These are phyloP conservation scores for Hypsibius dujardini DNA, from an alignment of 1,140 invertebrate species.

Conservation along the genomic window DNA sequence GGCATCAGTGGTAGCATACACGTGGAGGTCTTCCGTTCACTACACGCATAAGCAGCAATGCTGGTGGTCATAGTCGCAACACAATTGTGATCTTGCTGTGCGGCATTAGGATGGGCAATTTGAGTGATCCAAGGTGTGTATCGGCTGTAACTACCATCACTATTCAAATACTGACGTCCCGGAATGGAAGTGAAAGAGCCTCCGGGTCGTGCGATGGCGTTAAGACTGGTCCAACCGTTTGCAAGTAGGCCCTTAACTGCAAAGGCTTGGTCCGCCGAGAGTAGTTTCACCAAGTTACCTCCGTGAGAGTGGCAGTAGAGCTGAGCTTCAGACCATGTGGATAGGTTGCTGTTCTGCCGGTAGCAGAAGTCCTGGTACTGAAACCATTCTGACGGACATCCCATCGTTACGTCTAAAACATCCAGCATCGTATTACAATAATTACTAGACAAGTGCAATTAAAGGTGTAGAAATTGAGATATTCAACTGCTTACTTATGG, in stretches of 20 bases:
- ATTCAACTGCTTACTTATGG: too few relatives aligned
- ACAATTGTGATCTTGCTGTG: neutral
- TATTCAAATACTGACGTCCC: too few relatives aligned
- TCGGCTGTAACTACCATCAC: too few relatives aligned
- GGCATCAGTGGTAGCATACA: neutral
- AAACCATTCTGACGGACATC: neutral
- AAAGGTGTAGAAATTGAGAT: too few relatives aligned
- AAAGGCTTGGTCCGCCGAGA: too few relatives aligned
- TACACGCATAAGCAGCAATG: neutral
- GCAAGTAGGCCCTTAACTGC: too few relatives aligned
- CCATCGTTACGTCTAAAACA: conserved; percentile 1
- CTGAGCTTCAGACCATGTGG: neutral
- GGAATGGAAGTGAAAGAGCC: too few relatives aligned
- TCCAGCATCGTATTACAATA: neutral
- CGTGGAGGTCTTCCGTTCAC: neutral
- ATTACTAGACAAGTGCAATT: neutral
- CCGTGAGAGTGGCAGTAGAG: neutral
- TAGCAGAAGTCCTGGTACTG: neutral
- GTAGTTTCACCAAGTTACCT: too few relatives aligned
- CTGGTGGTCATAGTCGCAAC: neutral
- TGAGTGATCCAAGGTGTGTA: too few relatives aligned
- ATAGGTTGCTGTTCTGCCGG: neutral
- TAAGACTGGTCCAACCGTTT: too few relatives aligned
- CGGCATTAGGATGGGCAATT: too few relatives aligned
- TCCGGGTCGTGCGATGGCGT: too few relatives aligned